These are phyloP conservation scores for Aphrophora alni DNA, from an alignment of 2,888 invertebrate species.

Conservation along the genomic window DNA sequence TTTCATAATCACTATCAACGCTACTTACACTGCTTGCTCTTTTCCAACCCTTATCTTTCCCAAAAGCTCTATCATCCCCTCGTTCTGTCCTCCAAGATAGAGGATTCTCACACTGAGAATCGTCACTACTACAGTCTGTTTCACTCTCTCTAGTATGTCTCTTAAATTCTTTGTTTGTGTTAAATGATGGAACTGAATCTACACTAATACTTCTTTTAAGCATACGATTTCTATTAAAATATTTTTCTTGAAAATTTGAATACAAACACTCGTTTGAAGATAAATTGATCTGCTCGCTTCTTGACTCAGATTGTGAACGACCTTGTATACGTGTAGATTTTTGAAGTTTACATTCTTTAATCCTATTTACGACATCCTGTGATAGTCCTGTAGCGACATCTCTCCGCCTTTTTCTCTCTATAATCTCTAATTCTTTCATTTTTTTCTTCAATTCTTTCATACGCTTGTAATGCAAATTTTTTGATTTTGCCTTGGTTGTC, in stretches of 20 bases:
- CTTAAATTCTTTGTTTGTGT: background rate
- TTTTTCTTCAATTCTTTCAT: too few relatives aligned
- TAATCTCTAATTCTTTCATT: too few relatives aligned
- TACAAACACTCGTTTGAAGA: background rate
- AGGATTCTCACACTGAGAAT: background rate
- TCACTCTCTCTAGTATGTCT: background rate
- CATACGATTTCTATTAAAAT: background rate
- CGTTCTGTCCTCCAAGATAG: too few relatives aligned
- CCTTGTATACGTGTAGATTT: too few relatives aligned
- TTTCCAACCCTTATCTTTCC: too few relatives aligned
- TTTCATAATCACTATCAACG: too few relatives aligned
- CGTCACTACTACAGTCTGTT: background rate
- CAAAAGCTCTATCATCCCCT: too few relatives aligned
- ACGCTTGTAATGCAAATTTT: too few relatives aligned
- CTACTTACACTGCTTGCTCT: too few relatives aligned
- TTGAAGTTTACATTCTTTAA: background rate
- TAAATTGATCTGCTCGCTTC: too few relatives aligned
- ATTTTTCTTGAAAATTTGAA: background rate
- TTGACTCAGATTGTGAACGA: background rate
- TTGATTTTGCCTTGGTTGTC: too few relatives aligned
- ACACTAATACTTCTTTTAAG: background rate
- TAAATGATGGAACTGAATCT: background rate
- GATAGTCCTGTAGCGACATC: background rate
- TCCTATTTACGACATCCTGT: background rate
- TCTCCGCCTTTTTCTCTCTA: too few relatives aligned